Conservation (phyloP, 2,797 vertebrate species). For the Glyptemys insculpta region DNA sequence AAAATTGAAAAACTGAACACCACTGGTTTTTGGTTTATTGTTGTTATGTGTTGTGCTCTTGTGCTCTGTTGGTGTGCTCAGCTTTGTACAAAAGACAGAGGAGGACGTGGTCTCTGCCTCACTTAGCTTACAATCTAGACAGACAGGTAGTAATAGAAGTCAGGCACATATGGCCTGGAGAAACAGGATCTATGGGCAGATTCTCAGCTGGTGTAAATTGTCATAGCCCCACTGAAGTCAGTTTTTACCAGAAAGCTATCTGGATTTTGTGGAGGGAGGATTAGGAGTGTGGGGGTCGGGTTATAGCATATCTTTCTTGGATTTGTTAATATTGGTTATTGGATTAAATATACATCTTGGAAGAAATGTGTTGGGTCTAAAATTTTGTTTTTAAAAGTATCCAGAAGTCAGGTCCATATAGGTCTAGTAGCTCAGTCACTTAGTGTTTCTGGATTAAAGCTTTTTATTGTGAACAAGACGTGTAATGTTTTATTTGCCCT, state of each 20-base stretch:
- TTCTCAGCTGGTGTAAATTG: not conserved
- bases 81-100: not conserved
- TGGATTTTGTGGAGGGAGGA: rapidly evolving
- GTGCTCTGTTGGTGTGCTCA: rapidly evolving
- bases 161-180: not conserved
- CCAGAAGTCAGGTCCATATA: not conserved
- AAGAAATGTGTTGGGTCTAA: not conserved
- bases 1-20: not conserved
- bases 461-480: not conserved
- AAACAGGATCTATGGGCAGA: not conserved
- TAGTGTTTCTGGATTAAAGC: not conserved
- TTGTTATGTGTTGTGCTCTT: not conserved
- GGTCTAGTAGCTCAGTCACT: not conserved
- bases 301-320: not conserved
- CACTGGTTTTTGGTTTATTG: not conserved
- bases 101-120: not conserved
- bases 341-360: not conserved
- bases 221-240: not conserved
- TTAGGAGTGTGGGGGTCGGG: too few species aligned
- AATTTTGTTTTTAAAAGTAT: conserved; percentile 30
- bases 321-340: not conserved
- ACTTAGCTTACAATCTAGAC: not conserved
- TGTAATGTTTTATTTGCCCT: conserved; percentile 17
- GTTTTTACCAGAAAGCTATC: rapidly evolving
- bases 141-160: not conserved